Percentiles rank a stretch among this genome's conserved stretches.
These are phyloP conservation scores for Diaprepes abbreviatus DNA, from an alignment of 2,888 invertebrate species.

Conservation along the genomic window DNA sequence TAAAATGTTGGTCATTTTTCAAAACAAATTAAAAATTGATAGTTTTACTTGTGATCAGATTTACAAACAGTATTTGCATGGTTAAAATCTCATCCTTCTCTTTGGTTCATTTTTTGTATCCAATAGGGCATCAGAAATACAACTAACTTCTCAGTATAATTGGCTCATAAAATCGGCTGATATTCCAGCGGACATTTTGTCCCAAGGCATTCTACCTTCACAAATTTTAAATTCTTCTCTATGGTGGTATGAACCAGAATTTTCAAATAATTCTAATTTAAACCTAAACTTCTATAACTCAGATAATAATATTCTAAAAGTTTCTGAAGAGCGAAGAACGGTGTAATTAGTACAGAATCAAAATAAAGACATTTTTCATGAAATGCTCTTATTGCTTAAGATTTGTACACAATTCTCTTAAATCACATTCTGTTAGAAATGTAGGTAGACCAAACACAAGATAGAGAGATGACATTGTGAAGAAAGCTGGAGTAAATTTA, in stretches of 20 bases:
- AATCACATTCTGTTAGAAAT: neutral
- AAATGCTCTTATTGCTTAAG: constrained; percentile 1
- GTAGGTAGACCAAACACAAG: too few relatives aligned
- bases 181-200: constrained; percentile 38
- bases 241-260: constrained; percentile 24
- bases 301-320: neutral
- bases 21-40: neutral
- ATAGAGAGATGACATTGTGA: too few relatives aligned
- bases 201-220: constrained; percentile 17
- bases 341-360: neutral
- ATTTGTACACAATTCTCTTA: constrained; percentile 9
- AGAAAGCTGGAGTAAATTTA: too few relatives aligned
- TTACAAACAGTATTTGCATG: constrained; percentile 36
- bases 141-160: constrained; percentile 11
- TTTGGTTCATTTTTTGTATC: too few relatives aligned
- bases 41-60: constrained; percentile 37
- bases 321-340: neutral
- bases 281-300: neutral
- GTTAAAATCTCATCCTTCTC: too few relatives aligned
- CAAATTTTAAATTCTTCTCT: constrained; percentile 3
- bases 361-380: neutral
- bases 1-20: constrained; percentile 1
- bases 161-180: constrained; percentile 42
- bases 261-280: neutral
- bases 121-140: constrained; percentile 45